Conservation (phyloP, 2,888 invertebrate genomes). For the Crossocerus cetratus region DNA sequence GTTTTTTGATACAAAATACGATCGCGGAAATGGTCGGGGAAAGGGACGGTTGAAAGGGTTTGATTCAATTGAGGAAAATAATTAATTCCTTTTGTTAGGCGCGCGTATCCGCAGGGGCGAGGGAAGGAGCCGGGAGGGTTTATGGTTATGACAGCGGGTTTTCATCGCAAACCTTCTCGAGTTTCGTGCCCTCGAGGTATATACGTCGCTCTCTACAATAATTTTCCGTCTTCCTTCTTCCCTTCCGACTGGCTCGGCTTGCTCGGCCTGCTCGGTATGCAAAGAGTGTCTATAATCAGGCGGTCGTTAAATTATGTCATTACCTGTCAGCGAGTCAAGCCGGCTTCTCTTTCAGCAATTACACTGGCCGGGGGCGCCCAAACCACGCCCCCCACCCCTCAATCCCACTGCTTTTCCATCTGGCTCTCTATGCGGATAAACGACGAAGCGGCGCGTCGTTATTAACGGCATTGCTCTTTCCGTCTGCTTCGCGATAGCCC, state of each 20-base stretch:
- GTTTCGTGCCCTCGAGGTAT: constrained; percentile 22
- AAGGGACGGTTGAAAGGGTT: constrained; percentile 15
- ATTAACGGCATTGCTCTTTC: constrained; percentile 32
- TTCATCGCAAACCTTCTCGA: constrained; percentile 33
- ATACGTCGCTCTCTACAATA: constrained; percentile 22
- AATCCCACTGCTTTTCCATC: neutral
- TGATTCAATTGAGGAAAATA: constrained; percentile 41
- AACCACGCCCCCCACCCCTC: neutral
- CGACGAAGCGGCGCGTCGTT: constrained; percentile 27
- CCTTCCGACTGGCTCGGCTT: neutral
- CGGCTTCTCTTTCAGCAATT: constrained; percentile 32
- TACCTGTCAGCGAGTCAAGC: constrained; percentile 29
- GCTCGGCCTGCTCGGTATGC: neutral
- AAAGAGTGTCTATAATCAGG: constrained; percentile 6
- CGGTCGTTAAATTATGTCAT: constrained; percentile 38
- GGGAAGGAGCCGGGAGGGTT: constrained; percentile 19
- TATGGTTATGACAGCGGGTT: constrained; percentile 41
- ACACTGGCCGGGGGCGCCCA: neutral
- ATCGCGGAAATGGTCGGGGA: too few relatives aligned
- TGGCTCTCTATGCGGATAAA: constrained; percentile 22
- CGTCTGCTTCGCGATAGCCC: constrained; percentile 34
- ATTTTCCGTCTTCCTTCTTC: constrained; percentile 27
- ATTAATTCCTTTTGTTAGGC: constrained; percentile 48
- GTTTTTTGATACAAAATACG: too few relatives aligned
- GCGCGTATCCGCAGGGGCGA: constrained; percentile 9